A percentile compares a stretch with the other conserved stretches of the same genome.
phyloP scores from a whole-genome alignment of 37 sponge, comb jelly and placozoan genomes.

The Haliclona indistincta region DNA sequence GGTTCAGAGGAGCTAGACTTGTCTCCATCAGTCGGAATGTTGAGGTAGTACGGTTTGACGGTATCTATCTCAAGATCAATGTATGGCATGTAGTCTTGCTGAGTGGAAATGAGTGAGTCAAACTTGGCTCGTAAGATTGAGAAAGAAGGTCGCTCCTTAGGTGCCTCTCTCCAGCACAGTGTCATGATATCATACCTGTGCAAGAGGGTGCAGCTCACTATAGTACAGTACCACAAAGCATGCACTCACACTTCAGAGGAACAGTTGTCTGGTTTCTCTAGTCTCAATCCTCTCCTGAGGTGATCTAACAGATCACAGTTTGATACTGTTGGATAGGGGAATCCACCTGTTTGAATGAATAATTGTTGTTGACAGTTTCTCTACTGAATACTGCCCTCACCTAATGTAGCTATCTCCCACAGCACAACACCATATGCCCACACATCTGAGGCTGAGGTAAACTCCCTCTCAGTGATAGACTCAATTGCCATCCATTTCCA shows the following conservation, averaged over 20 bases:
- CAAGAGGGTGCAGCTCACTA: no score
- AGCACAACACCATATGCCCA: slow-evolving; percentile 76
- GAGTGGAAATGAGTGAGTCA: slow-evolving; percentile 14
- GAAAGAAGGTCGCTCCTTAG: slow-evolving; percentile 47
- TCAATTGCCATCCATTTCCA: slow-evolving; percentile 85
- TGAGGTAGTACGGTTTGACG: neutral
- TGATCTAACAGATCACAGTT: slow-evolving; percentile 30
- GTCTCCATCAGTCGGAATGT: neutral
- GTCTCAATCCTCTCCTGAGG: slow-evolving; percentile 31
- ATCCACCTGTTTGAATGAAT: slow-evolving; percentile 45
- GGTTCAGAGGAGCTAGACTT: neutral
- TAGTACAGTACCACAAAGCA: neutral
- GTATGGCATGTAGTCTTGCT: neutral
- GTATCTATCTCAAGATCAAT: slow-evolving; percentile 18
- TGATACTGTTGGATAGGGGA: slow-evolving; percentile 42
- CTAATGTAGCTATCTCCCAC: slow-evolving; percentile 80
- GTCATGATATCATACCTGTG: slow-evolving; percentile 62
- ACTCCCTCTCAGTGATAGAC: slow-evolving; percentile 66
- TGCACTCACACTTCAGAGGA: slow-evolving; percentile 51
- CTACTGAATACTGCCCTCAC: slow-evolving; percentile 17
- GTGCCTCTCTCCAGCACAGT: slow-evolving; percentile 50
- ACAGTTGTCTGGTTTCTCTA: slow-evolving; percentile 54
- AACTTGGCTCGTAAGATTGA: slow-evolving; percentile 16
- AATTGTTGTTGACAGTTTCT: neutral
- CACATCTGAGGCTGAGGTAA: slow-evolving; percentile 75